Conservation (phyloP, 2,797 vertebrate genomes). For the Cephalopachus bancanus region DNA sequence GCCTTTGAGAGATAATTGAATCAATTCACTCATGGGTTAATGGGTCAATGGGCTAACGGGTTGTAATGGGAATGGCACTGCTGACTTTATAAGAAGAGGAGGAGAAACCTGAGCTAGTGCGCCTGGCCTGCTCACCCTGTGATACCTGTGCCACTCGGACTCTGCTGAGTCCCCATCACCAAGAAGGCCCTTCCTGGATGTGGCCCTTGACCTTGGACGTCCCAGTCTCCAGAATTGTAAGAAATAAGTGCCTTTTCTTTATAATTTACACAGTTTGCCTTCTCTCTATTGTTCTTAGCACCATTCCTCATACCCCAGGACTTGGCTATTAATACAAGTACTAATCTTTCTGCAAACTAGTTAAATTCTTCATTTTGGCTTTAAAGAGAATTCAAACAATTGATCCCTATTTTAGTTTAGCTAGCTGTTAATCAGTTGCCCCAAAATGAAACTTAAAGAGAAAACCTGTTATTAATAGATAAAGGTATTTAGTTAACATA, state of each 20-base stretch:
- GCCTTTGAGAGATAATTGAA: background rate
- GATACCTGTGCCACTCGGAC: background rate
- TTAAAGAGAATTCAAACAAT: conserved; percentile 46
- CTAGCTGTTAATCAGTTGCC: background rate
- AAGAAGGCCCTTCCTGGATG: background rate
- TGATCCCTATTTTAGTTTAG: conserved; percentile 57
- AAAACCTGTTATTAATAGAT: background rate
- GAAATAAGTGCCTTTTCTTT: background rate
- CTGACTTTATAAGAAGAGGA: background rate
- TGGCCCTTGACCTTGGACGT: background rate
- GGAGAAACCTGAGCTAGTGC: background rate
- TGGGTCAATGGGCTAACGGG: background rate
- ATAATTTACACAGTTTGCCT: background rate
- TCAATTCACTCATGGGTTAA: background rate
- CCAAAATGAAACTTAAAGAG: background rate
- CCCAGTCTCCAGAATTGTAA: background rate
- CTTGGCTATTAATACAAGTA: background rate
- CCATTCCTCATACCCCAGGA: background rate
- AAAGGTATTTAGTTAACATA: conserved; percentile 55
- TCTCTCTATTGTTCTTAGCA: background rate
- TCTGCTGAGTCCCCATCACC: background rate
- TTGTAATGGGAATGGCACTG: background rate
- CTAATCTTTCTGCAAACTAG: background rate
- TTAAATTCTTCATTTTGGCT: background rate
- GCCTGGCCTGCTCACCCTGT: background rate